Conservation (phyloP, 2,888 invertebrate species). For the Lymantria monacha region DNA sequence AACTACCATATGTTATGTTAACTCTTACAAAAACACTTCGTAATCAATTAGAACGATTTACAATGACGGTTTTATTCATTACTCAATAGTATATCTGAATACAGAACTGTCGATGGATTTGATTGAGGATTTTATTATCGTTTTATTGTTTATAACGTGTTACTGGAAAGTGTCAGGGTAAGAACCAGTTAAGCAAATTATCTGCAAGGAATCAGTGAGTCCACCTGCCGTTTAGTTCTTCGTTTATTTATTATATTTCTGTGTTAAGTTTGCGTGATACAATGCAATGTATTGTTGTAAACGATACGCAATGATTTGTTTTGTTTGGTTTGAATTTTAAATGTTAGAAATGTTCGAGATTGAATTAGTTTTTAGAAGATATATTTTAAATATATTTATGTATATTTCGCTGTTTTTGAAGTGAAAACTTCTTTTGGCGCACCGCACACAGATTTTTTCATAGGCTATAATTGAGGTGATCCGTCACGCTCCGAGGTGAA, state of each 20-base stretch:
- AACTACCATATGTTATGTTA: constrained; percentile 33
- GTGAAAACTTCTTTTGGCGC: too few relatives aligned
- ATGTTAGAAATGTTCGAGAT: too few relatives aligned
- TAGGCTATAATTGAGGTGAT: too few relatives aligned
- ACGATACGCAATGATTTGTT: constrained; percentile 25
- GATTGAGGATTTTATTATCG: background rate
- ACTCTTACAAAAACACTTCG: background rate
- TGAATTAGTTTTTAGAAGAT: too few relatives aligned
- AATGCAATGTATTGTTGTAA: constrained; percentile 37
- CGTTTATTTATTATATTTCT: constrained; percentile 40
- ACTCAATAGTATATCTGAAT: background rate
- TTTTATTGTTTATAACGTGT: constrained; percentile 10
- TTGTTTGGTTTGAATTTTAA: constrained; percentile 17
- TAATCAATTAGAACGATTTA: background rate
- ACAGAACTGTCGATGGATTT: constrained; percentile 3
- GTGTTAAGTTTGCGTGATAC: constrained; percentile 34
- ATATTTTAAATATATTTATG: too few relatives aligned
- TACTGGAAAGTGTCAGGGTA: constrained; percentile 54
- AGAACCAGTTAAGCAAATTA: constrained; percentile 78
- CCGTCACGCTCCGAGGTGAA: too few relatives aligned
- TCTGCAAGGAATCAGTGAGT: constrained; percentile 69
- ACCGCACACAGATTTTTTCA: too few relatives aligned
- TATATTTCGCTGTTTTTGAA: too few relatives aligned
- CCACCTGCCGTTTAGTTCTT: constrained; percentile 66
- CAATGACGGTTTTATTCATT: constrained; percentile 7